Percentiles rank a stretch among this genome's conserved stretches.
phyloP scores from a whole-genome alignment of 1,140 invertebrate species.

The Acyrthosiphon pisum region DNA sequence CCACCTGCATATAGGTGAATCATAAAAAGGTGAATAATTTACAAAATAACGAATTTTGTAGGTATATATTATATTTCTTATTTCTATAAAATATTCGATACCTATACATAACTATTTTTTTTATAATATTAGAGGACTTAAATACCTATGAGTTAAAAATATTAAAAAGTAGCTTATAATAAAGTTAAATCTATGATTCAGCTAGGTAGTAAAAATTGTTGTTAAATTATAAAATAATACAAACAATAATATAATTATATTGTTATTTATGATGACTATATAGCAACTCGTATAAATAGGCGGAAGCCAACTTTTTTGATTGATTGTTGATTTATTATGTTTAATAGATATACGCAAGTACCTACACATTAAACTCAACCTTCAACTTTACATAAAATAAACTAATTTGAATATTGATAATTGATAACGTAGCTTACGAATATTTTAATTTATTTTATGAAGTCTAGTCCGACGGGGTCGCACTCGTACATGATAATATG shows the following conservation, averaged over 20 bases:
- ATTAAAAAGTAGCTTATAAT: neutral
- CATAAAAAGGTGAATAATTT: neutral
- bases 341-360: neutral
- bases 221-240: neutral
- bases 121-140: neutral
- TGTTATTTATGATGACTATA: neutral
- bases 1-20: neutral
- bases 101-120: neutral
- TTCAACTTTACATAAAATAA: neutral
- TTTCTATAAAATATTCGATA: neutral
- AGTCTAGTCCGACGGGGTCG: neutral
- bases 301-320: neutral
- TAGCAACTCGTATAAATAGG: neutral
- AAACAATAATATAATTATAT: neutral
- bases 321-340: neutral
- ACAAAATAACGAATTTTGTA: neutral
- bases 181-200: neutral
- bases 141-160: neutral
- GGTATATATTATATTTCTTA: too few species aligned
- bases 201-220: neutral
- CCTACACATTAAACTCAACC: neutral
- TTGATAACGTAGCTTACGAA: neutral
- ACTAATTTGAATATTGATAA: constrained; percentile 5
- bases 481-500: neutral
- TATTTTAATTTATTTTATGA: constrained; percentile 9